Base-by-base conservation (phyloP, 1,140 invertebrate genomes). In the Anoplolepis gracilipes region DNA sequence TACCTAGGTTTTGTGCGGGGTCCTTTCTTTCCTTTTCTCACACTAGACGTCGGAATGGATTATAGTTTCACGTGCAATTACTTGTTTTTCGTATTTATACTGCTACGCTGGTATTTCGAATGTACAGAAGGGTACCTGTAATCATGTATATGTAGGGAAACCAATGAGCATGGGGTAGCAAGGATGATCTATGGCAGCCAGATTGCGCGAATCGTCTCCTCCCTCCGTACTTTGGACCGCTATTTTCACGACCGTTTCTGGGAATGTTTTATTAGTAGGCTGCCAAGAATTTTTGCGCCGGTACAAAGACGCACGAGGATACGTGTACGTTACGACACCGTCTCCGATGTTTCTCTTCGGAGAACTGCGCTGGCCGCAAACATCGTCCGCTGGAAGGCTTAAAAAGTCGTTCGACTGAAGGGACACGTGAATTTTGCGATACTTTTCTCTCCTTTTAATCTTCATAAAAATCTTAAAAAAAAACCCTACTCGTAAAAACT, bases 271-370 rank as follows among this genome's bases (percentile, higher is more conserved):
- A 65, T 87, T 90, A 84, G 86, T 67, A 76, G 49, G 10, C 64
- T 88, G 84, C 87, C 89, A 84, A 88, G 85, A 88, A 86, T 86
- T 88, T 87, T 88, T 86, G 82, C 46, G 46, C 57, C 69, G 33
- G 86, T 90, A 86, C 81, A 75, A 86, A 90, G 82, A 75, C 72
- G 57, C 49, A n/a, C 55, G 69, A 88, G 64, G 88, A 82, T 84
- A 81, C 72, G 85, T 57, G 67, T 65, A 22, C 70, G 73, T 91
- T 91, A 85, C 90, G 77, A 91, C 84, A 89, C 81, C 57, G 70
- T 49, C 22, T 61, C 57, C 70, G 59, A 87, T 90, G 85, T 90
- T 90, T 90, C 85, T 87, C 85, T 90, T 90, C 88, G 88, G 25
- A 69, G 88, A 90, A 90, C 67, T 64, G 78, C 75, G 57, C 28